Evolutionary conservation across 2,888 invertebrate genomes (phyloP).

Genomic region (Alloscopus bannaensis): DNA sequence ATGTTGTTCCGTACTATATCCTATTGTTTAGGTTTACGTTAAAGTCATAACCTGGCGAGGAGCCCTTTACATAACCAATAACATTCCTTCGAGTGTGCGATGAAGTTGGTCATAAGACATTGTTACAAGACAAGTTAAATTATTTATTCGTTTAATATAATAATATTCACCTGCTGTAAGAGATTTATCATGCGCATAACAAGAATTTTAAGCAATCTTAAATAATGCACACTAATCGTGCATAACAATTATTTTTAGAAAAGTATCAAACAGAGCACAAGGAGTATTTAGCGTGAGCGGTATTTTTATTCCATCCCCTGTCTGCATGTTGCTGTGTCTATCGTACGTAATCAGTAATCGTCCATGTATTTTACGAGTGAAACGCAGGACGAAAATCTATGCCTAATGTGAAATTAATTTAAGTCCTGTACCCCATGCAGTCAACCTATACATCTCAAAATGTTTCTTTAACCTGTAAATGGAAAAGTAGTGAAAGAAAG

Average conservation of each 20-base stretch:
- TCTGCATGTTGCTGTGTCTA: too few species aligned
- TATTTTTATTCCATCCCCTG: too few species aligned
- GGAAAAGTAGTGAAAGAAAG: neutral
- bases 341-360: too few species aligned
- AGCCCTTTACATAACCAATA: too few species aligned
- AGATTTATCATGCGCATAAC: constrained; percentile 25
- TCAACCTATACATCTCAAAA: neutral
- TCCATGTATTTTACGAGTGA: constrained; percentile 15
- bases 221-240: constrained; percentile 24
- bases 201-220: constrained; percentile 24
- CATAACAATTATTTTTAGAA: constrained; percentile 38
- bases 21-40: too few species aligned
- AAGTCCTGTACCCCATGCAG: neutral
- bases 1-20: too few species aligned
- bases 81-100: constrained; percentile 13
- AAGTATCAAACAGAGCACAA: constrained; percentile 59
- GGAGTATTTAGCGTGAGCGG: constrained; percentile 45
- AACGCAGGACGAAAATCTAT: constrained; percentile 1
- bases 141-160: constrained; percentile 21
- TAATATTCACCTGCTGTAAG: neutral
- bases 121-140: neutral
- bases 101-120: neutral
- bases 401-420: too few species aligned
- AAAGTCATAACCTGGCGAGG: too few species aligned
- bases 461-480: neutral